Evolutionary conservation across 2,797 vertebrate species (phyloP), one percentile per base, ranked within the genome.

Genomic region (Chelon labrosus): DNA sequence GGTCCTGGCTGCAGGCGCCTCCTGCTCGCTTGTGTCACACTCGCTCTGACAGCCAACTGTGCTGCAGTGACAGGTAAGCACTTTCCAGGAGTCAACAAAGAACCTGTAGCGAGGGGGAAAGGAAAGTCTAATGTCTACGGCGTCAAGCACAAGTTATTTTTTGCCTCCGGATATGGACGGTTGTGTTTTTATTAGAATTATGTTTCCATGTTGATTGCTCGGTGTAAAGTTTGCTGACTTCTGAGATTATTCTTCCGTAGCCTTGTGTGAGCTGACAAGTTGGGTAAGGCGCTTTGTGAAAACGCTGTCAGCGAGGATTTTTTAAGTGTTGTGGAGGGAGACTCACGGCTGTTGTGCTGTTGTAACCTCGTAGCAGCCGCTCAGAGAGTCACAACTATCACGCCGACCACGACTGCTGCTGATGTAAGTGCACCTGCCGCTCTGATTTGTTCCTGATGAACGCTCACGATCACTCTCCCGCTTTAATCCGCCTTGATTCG

Each of bases 1-100:
- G 89, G 77, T 83, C 84, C 82, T 85, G 83, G 88, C 90, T 91
- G 83, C 84, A 86, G 88, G 86, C 88, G 89, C 79, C 83, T 84
- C 76, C 57, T 86, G 84, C 81, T 91, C 67, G 82, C 81, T 83
- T 58, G 86, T 90, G 87, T 91, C 85, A 82, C 90, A 73, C 85
- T 92, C 10, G 38, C 85, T 81, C 27, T 92, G 92, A 92, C 88
- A 89, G 89, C 85, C 87, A 72, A 85, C 81, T 88, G 82, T 72
- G 80, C 84, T 70, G 79, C 85, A 54, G 57, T 90, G 89, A 92
- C 93, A 94, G 93, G 92, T 94, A 93, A 92, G 91, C 87, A 90
- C 87, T 86, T 89, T 90, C 85, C 79, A 80, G 83, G 77, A 88
- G 89, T 89, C 87, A 87, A 91, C 87, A 90, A 89, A 91, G 88